Base-by-base conservation (phyloP, 1,140 invertebrate species). In the Calephelis virginiensis region DNA sequence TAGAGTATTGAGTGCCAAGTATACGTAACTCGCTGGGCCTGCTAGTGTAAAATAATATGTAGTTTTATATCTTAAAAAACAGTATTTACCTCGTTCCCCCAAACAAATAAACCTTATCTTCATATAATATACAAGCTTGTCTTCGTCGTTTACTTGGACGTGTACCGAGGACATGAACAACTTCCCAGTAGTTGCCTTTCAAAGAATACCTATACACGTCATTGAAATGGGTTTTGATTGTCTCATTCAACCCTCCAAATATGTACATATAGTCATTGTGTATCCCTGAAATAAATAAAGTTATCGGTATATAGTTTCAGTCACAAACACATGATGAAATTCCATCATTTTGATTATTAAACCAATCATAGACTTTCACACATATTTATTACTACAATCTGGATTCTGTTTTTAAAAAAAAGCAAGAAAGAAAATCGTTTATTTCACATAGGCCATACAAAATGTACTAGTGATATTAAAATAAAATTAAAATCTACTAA, bases 161-260 rank as follows among this genome's bases (percentile, higher is more conserved):
- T 50, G 85, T 74, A 2, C 95, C 95, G 49, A 83, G 81, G 6
- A 93, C 89, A 69, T 93, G 92, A 1, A 97, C 81, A 61, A 90
- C 77, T 67, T 92, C 92, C 96, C 96, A 97, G 11, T 83, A 71
- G 73, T 93, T 94, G 14, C 85, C 91, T 63, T 85, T 86, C 76
- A 94, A 92, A 86, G 94, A 92, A 90, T 95, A 97, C 78, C 93
- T 93, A 77, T 95, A 94, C 46, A 98, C 84, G 91, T 98, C 96
- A 90, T 96, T 96, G 79, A 94, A 98, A 88, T 98, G 97, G 62
- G 92, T 86, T 71, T 95, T 93, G 46, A 90, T 78, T 13, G 94
- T 88, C 6, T 96, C 95, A 90, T 97, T 96, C 80, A 95, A 98
- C 9, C 97, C 97, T 47, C 97, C 97, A 92, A 98, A 98, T 59